Conservation (phyloP, 2,113 vertebrate species). For the Myxocyprinus asiaticus region DNA sequence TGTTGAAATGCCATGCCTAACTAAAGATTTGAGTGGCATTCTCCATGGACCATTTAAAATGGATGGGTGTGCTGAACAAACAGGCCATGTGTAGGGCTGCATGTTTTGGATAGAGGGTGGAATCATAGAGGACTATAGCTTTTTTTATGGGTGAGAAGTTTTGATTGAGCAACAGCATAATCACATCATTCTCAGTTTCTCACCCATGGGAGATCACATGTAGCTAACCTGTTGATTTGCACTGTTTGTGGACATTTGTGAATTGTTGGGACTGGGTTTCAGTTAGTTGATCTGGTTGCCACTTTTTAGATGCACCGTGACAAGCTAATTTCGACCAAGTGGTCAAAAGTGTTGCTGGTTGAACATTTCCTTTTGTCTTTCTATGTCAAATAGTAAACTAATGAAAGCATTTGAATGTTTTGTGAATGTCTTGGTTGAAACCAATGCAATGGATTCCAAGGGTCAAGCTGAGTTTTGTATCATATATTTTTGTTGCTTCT, state of each 20-base stretch:
- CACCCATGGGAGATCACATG: constrained; percentile 45
- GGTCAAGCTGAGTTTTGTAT: not conserved
- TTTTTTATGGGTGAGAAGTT: constrained; percentile 59
- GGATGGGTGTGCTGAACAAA: constrained; percentile 61
- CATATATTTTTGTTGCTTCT: no score
- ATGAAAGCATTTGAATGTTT: no score
- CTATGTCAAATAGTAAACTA: no score
- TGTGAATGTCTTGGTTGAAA: constrained; percentile 40
- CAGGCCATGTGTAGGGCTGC: constrained; percentile 63
- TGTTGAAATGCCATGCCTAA: constrained; percentile 68
- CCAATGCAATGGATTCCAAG: constrained; percentile 41
- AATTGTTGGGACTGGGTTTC: constrained; percentile 70
- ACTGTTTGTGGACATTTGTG: constrained; percentile 58
- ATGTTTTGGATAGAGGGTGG: constrained; percentile 54
- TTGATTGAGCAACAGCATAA: constrained; percentile 64
- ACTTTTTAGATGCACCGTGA: constrained; percentile 62
- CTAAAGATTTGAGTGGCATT: constrained; percentile 56
- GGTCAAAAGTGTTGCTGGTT: constrained; percentile 56
- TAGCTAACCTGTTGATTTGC: no score
- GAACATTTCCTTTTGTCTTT: no score
- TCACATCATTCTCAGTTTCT: constrained; percentile 65
- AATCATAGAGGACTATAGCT: constrained; percentile 63
- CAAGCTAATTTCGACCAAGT: constrained; percentile 67
- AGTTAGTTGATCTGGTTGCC: constrained; percentile 63
- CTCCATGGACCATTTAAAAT: constrained; percentile 53